Evolutionary conservation across 30 jellyfish, hydroid and myxozoan species (phyloP).

Genomic region (Catostylus mosaicus): DNA sequence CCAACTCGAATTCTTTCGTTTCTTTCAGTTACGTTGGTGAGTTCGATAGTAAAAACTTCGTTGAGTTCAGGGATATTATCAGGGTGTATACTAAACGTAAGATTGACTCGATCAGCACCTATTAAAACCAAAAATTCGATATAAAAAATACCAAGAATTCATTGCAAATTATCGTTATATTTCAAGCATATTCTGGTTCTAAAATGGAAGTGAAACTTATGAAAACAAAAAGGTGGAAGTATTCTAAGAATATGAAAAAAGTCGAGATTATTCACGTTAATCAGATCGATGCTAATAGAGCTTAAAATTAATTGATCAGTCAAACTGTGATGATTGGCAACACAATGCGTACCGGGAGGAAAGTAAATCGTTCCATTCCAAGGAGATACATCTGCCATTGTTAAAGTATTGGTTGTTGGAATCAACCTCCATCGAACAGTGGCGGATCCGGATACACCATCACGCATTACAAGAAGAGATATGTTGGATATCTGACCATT

Average conservation of each 20-base stretch:
- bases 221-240: no score
- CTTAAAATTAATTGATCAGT: no score
- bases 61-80: conserved; percentile 89
- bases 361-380: conserved; percentile 76
- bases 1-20: conserved; percentile 85
- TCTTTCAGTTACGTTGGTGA: conserved; percentile 65
- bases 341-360: conserved; percentile 57
- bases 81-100: conserved; percentile 68
- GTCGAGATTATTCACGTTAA: no score
- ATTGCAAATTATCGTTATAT: no score
- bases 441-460: conserved; percentile 87
- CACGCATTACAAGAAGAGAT: conserved; percentile 78
- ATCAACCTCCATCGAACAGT: conserved; percentile 77
- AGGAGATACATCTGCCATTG: conserved; percentile 64
- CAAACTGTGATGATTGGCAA: no score
- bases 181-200: no score
- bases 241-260: no score
- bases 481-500: conserved; percentile 20
- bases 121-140: background rate
- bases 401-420: conserved; percentile 50
- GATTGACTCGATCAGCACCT: conserved; percentile 78
- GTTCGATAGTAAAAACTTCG: conserved; percentile 75
- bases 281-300: no score
- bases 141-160: no score
- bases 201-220: no score